Base-by-base conservation (phyloP, 2,113 vertebrate genomes). In the Panurus biarmicus region DNA sequence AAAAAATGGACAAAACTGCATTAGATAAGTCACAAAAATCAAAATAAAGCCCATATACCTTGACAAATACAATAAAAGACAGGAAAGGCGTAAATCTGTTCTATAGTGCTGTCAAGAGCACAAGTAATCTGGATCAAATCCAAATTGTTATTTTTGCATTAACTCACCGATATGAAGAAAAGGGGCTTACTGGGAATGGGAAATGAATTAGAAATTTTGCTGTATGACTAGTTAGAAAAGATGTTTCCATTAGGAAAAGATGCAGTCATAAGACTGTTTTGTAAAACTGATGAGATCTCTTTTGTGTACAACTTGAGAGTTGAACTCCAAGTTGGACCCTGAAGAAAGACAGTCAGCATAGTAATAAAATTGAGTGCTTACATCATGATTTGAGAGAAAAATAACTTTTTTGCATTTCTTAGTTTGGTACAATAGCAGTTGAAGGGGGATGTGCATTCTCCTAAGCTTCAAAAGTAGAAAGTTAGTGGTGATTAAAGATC, bases 231-330 rank as follows among this genome's bases (percentile, higher is more conserved):
- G 4, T 54, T 40, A 78, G 12, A 28, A 69, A 54, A 53, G 24
- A 10, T 6, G 3, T 67, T 76, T 84, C 6, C 4, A 26, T 21
- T 26, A 70, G 38, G 8, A n/a, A 73, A 60, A 70, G 38, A 40
- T 3, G 2, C 1, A 26, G 9, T 48, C 8, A 36, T 50, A 58
- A 31, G 17, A 16, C 13, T 20, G 6, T 42, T 26, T 28, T 45
- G 1, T 56, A 29, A 51, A 77, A 36, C 16, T 73, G 15, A 48
- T 84, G 50, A 56, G 6, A 33, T 7, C 10, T 45, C 24, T 72
- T 69, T 17, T 24, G 4, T 9, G 18, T 48, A 26, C 6, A 58
- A 7, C n/a, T 60, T 3, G 0, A 0, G 1, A 54, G 5, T 4
- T 62, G 33, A 92, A 83, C 10, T 65, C 8, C 8, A 40, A 31